Base-by-base conservation (phyloP, 2,888 invertebrate species). In the Marasmarcha lunaedactyla region DNA sequence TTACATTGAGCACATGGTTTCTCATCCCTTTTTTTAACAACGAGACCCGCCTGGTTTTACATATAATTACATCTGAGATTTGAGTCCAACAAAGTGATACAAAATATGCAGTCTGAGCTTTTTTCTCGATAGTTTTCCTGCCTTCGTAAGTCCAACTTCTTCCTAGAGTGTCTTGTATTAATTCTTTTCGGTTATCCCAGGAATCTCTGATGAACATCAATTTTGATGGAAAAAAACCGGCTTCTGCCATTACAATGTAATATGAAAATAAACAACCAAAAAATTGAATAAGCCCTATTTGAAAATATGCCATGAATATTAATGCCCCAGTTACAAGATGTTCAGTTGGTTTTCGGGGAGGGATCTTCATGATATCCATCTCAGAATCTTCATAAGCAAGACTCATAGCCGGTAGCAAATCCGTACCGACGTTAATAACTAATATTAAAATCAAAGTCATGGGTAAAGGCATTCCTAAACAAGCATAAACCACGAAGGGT, bases 271-370 rank as follows among this genome's bases (percentile, higher is more conserved):
- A 91, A 6, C 91, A 93, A 33, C 90, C 91, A 33, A 88, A 88
- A 13, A 93, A 90, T 71, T 95, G 94, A 50, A 95, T 92, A 66
- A 94, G 83, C 38, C 94, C 95, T 46, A 95, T 89, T 77, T 95
- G 94, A 46, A 91, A 91, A 64, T 94, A 94, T 0, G 94, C 89
- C 86, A 94, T 90, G 54, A 88, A 90, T 52, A 95, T 89, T 49
- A 95, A 68, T 37, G 84, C 78, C 42, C 62, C 61, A 46, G 74
- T 86, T 0, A 88, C 87, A 2, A 88, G 68, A 43, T 76, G 85
- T 49, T 88, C 87, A 1, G 60, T 57, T 0, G 65, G 64, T 49
- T 86, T 78, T 11, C 88, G 71, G 0, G 88, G 88, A 1, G 79
- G 83, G 35, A 85, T 74, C 1, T 57, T 85, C 91, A 93, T 92